phyloP scores from a whole-genome alignment of 2,113 vertebrate genomes.

The Agapornis roseicollis region DNA sequence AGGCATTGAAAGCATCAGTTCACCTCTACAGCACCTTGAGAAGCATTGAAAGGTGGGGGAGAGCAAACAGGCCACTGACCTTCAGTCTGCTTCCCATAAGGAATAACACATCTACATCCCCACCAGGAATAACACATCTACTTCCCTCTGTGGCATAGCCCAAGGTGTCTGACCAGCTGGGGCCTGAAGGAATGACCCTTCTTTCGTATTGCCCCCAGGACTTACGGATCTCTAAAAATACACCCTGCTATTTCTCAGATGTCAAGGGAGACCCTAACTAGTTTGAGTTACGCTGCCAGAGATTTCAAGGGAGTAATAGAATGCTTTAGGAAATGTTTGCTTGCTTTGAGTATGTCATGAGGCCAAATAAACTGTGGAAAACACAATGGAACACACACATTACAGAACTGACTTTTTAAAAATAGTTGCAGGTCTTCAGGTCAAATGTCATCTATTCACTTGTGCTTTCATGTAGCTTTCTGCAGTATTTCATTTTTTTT shows the following conservation, averaged over 20 bases:
- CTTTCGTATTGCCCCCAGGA: neutral
- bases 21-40: neutral
- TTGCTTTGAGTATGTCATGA: neutral
- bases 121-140: neutral
- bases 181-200: neutral
- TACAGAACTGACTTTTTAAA: neutral
- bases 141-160: accelerated
- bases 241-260: neutral
- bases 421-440: neutral
- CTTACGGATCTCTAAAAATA: neutral
- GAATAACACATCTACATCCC: neutral
- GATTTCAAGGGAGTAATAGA: neutral
- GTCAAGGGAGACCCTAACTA: neutral
- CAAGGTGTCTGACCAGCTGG: neutral
- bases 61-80: neutral
- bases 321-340: neutral
- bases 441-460: neutral
- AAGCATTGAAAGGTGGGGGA: neutral
- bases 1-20: neutral
- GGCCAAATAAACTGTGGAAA: neutral
- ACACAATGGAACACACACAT: neutral
- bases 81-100: neutral
- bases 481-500: neutral
- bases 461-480: neutral
- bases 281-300: neutral